These are phyloP conservation scores for Resseliella maxima DNA, from an alignment of 2,888 invertebrate genomes.

Conservation along the genomic window DNA sequence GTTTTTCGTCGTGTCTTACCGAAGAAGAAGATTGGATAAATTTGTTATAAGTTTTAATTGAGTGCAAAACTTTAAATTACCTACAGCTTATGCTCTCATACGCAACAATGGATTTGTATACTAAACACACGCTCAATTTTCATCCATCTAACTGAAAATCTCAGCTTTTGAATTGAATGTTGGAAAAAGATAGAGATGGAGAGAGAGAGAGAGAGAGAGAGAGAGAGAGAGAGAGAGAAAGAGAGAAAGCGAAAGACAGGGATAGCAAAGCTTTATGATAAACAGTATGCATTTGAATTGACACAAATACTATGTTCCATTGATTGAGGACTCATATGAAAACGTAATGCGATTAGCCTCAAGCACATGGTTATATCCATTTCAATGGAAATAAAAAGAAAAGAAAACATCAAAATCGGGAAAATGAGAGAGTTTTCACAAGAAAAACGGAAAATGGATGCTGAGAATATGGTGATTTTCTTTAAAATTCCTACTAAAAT, in stretches of 20 bases:
- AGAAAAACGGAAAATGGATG: too few species aligned
- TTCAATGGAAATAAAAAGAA: too few species aligned
- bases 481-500: too few species aligned
- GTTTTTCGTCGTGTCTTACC: neutral
- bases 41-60: conserved; percentile 10
- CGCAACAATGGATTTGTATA: neutral
- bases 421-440: too few species aligned
- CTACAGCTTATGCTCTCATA: neutral
- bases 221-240: too few species aligned
- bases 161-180: neutral
- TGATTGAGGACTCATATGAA: neutral
- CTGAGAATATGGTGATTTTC: too few species aligned
- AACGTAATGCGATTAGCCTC: neutral
- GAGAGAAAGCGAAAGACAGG: neutral
- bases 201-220: too few species aligned
- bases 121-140: neutral
- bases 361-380: too few species aligned
- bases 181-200: too few species aligned
- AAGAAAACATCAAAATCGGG: neutral
- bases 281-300: neutral
- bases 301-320: too few species aligned
- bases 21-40: neutral
- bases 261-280: neutral
- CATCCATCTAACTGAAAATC: neutral
- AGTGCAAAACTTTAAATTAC: neutral